Evolutionary conservation across 1,140 invertebrate genomes (phyloP).

Genomic region (Atta colombica): DNA sequence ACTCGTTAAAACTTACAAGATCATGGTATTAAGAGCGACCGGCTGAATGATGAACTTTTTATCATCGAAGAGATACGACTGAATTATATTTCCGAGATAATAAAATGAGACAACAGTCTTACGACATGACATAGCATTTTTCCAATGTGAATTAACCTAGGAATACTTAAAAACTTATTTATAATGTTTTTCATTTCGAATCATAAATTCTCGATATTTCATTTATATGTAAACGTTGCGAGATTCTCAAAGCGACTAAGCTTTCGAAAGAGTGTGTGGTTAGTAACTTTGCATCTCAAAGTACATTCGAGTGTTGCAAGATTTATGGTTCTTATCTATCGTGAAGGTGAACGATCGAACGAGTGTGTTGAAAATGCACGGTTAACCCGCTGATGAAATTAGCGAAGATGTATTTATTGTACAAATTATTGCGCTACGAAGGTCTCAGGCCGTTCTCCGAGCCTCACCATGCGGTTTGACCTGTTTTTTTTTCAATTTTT

Average conservation of each 20-base stretch:
- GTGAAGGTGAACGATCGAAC: slow-evolving; percentile 34
- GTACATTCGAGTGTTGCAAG: slow-evolving; percentile 36
- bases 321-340: slow-evolving; percentile 34
- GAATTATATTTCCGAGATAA: slow-evolving; percentile 18
- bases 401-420: slow-evolving; percentile 65
- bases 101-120: background rate
- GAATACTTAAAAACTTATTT: background rate
- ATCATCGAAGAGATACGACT: background rate
- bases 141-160: background rate
- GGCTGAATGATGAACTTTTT: background rate
- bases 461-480: slow-evolving; percentile 14
- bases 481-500: slow-evolving; percentile 50
- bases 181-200: background rate
- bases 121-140: background rate
- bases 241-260: background rate
- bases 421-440: slow-evolving; percentile 49
- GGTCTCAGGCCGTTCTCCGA: slow-evolving; percentile 7
- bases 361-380: slow-evolving; percentile 27
- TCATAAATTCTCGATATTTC: background rate
- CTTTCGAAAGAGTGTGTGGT: slow-evolving; percentile 1
- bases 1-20: background rate
- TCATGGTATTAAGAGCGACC: background rate
- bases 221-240: background rate
- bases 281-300: background rate
- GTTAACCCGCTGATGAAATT: slow-evolving; percentile 64